phyloP scores from a whole-genome alignment of 1,140 invertebrate genomes.

The Cotesia vestalis region DNA sequence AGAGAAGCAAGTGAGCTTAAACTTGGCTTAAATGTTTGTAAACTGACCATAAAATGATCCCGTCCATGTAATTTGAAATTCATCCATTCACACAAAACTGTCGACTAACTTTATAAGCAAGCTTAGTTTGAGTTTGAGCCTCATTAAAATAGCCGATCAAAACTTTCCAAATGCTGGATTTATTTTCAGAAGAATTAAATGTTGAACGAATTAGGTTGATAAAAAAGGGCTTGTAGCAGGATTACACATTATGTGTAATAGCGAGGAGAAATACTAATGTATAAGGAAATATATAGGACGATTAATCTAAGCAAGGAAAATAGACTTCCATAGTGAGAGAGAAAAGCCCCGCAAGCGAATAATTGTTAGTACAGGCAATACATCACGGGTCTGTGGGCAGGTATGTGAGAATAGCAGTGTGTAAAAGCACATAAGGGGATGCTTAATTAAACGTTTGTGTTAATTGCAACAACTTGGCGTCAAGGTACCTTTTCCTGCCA shows the following conservation, averaged over 20 bases:
- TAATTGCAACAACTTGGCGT: conserved; percentile 59
- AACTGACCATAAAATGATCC: too few relatives aligned
- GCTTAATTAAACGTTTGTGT: conserved; percentile 62
- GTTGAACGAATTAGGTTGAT: conserved; percentile 10
- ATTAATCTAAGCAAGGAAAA: conserved; percentile 51
- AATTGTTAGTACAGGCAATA: conserved; percentile 59
- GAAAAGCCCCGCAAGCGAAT: conserved; percentile 44
- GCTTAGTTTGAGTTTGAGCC: too few relatives aligned
- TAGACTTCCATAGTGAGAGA: conserved; percentile 43
- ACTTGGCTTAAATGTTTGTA: too few relatives aligned
- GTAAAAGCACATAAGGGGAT: conserved; percentile 50
- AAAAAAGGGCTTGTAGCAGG: too few relatives aligned
- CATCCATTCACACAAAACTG: too few relatives aligned
- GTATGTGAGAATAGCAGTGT: conserved; percentile 59
- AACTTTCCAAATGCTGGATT: too few relatives aligned
- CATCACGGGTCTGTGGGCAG: conserved; percentile 49
- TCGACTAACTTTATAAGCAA: too few relatives aligned
- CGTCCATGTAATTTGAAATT: too few relatives aligned
- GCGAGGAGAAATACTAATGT: background rate
- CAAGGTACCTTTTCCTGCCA: conserved; percentile 47
- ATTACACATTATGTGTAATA: background rate
- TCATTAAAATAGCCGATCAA: too few relatives aligned
- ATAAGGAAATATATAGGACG: conserved; percentile 35
- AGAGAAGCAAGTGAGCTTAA: too few relatives aligned
- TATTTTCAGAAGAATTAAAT: background rate